Evolutionary conservation across 2,113 vertebrate genomes (phyloP), one percentile per base, ranked within the genome.

Genomic region (Sakesphorus luctuosus): DNA sequence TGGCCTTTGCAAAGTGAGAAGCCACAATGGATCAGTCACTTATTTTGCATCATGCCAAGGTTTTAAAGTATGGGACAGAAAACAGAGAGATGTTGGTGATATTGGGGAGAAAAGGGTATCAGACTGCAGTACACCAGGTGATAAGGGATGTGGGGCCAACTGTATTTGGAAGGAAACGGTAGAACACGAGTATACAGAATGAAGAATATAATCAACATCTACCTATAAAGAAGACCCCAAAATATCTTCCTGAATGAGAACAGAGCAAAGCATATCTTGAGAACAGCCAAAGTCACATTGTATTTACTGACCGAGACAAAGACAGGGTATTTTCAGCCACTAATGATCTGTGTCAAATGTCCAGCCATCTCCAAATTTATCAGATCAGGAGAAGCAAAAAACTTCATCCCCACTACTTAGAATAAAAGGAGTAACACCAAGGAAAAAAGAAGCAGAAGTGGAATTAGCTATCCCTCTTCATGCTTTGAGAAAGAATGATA

Each of bases 71-170:
- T 2, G 5, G 28, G 10, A 17, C 23, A 46, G 28, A 65, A 77
- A 89, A 87, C 5, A 40, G 44, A 83, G 38, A 68, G 12, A 11
- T 44, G 6, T 9, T 16, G 8, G 15, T 77, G 20, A 11, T 46
- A 18, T 16, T 18, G 7, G 31, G 25, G 20, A 59, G 15, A n/a
- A 29, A 23, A 66, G 47, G 15, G 17, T 14, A 38, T 36, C 0
- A 3, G 58, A 49, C 21, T 18, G 55, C 66, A 66, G 18, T 12
- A 20, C 1, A 0, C 2, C 31, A 50, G 13, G 28, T 25, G 9
- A 29, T 44, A 65, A 65, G 17, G 17, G 19, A 59, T 1, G 0
- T 29, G 6, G 9, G 3, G 13, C 36, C 4, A 79, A 4, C 29
- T 23, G 29, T 49, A 3, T 66, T 50, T 85, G 25, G 44, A 86